Conservation (phyloP, 35 echinoderm and acorn worm species). For the Eucidaris tribuloides region DNA sequence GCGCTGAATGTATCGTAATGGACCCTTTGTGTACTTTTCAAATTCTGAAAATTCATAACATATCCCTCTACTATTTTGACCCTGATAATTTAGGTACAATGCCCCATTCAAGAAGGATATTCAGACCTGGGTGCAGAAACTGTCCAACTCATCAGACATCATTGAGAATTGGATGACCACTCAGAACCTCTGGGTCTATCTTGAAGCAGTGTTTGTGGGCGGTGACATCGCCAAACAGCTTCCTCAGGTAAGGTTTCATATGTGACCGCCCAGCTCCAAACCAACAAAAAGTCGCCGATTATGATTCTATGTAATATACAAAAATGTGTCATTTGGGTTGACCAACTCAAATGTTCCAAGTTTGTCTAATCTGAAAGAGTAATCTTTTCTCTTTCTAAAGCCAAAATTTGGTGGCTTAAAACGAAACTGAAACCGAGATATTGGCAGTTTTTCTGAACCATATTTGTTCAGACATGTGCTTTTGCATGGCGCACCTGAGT, state of each 20-base stretch:
- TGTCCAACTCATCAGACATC: slow-evolving; percentile 96
- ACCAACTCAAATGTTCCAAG: too few relatives aligned
- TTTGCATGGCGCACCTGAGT: too few relatives aligned
- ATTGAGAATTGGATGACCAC: slow-evolving; percentile 95
- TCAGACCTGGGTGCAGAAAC: slow-evolving; percentile 94
- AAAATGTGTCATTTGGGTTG: too few relatives aligned
- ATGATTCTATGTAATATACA: too few relatives aligned
- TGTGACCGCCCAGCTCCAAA: too few relatives aligned
- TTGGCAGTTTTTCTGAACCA: too few relatives aligned
- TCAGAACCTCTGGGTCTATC: slow-evolving; percentile 97
- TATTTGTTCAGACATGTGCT: too few relatives aligned
- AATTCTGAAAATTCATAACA: not conserved
- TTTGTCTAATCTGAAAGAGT: too few relatives aligned
- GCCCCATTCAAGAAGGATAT: slow-evolving; percentile 98
- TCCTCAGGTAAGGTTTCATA: slow-evolving; percentile 57
- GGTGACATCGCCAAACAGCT: slow-evolving; percentile 98
- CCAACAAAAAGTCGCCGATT: too few relatives aligned
- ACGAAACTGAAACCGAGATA: too few relatives aligned
- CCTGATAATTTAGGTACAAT: slow-evolving; percentile 70
- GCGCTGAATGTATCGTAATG: not conserved
- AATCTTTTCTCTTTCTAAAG: too few relatives aligned
- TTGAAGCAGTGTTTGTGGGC: slow-evolving; percentile 98
- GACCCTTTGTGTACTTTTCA: not conserved
- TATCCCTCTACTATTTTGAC: not conserved
- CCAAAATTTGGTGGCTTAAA: too few relatives aligned